Evolutionary conservation across 2,113 vertebrate genomes (phyloP).

Genomic region (Delphinus delphis): DNA sequence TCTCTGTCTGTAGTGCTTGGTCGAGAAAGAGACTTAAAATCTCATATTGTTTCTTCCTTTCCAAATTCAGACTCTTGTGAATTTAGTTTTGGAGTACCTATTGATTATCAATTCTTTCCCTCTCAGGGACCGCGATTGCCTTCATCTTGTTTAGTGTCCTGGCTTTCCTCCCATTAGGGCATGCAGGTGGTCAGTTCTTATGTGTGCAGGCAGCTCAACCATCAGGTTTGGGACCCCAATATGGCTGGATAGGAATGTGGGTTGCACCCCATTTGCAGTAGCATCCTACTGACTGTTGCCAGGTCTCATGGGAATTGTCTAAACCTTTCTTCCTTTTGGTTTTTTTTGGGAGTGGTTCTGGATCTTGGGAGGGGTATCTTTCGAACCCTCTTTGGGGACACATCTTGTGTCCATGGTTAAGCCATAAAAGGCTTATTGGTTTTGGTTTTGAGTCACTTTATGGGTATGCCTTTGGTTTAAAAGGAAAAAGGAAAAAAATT

Average conservation of each 20-base stretch:
- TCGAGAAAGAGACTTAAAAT: not conserved
- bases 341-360: not conserved
- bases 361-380: not conserved
- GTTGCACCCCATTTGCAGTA: not conserved
- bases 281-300: not conserved
- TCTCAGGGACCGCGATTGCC: not conserved
- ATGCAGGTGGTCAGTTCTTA: not conserved
- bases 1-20: not conserved
- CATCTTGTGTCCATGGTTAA: not conserved
- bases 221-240: not conserved
- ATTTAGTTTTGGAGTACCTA: not conserved
- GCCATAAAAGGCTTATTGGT: not conserved
- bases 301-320: not conserved
- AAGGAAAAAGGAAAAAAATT: not conserved
- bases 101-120: not conserved
- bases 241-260: not conserved
- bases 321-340: not conserved
- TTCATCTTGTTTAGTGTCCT: not conserved
- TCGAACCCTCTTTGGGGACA: not conserved
- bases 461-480: not conserved
- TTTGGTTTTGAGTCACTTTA: not conserved
- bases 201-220: not conserved
- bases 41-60: not conserved
- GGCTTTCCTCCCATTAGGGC: not conserved
- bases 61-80: not conserved